These are phyloP conservation scores for Holacanthus passer DNA, from an alignment of 2,113 vertebrate species.

Conservation along the genomic window DNA sequence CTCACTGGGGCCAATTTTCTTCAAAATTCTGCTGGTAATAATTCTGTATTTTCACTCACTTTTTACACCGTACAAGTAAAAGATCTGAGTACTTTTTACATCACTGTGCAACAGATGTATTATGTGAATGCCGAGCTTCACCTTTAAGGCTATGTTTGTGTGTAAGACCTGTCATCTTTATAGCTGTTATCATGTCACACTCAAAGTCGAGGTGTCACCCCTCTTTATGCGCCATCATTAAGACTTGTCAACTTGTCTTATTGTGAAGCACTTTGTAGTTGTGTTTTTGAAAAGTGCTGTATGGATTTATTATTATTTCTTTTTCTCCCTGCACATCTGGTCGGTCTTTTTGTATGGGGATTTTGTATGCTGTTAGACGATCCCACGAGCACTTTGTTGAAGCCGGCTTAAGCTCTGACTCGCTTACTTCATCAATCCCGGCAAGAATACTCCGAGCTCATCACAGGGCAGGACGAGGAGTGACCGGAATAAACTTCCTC, in stretches of 20 bases:
- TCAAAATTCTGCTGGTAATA: background rate
- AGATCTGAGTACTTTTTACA: background rate
- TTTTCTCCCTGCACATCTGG: background rate
- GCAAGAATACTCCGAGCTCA: background rate
- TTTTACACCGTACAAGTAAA: too few relatives aligned
- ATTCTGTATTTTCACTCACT: background rate
- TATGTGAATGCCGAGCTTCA: too few relatives aligned
- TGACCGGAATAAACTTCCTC: background rate
- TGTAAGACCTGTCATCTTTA: too few relatives aligned
- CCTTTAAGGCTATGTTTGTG: too few relatives aligned
- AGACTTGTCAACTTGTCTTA: too few relatives aligned
- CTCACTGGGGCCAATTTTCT: too few relatives aligned
- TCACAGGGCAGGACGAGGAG: background rate
- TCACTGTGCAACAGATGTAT: background rate
- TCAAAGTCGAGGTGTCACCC: too few relatives aligned
- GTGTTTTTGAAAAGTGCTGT: background rate
- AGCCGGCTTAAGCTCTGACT: too few relatives aligned
- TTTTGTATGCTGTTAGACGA: background rate
- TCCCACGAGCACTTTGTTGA: background rate
- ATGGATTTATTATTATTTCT: background rate
- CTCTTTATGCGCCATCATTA: background rate
- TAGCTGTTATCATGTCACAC: too few relatives aligned
- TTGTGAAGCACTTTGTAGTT: too few relatives aligned
- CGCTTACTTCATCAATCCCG: too few relatives aligned
- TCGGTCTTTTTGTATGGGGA: background rate